Percentiles rank a stretch among this genome's conserved stretches.
Conservation (phyloP, 2,113 vertebrate genomes). For the Mustelus asterias region DNA sequence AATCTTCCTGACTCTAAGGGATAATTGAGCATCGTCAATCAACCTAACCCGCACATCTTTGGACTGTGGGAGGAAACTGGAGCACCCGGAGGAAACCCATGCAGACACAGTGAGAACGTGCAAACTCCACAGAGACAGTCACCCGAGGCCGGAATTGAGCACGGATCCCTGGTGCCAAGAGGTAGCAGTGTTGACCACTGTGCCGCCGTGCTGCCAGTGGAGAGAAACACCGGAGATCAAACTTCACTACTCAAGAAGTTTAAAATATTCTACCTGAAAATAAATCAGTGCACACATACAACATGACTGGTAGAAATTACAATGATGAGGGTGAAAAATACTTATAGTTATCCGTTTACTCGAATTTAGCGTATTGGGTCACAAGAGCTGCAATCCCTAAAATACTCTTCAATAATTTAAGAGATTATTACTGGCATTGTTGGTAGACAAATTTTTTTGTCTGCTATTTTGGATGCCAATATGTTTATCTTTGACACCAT, state of each 20-base stretch:
- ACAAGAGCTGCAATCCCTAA: neutral
- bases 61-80: too few species aligned
- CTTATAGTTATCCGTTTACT: neutral
- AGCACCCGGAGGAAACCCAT: too few species aligned
- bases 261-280: neutral
- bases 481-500: neutral
- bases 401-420: neutral
- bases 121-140: too few species aligned
- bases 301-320: neutral
- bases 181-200: too few species aligned
- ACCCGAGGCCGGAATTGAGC: too few species aligned
- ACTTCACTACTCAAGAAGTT: neutral
- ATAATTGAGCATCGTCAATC: too few species aligned
- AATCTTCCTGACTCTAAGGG: too few species aligned
- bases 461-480: neutral
- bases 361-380: neutral
- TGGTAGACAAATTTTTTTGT: neutral
- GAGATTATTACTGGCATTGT: neutral
- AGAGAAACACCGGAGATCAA: neutral
- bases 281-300: neutral
- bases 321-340: neutral
- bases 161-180: too few species aligned
- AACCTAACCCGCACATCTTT: too few species aligned
- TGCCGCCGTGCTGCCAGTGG: neutral
- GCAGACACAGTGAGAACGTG: too few species aligned